phyloP scores from a whole-genome alignment of 2,888 invertebrate species.

The Phasia obesa region DNA sequence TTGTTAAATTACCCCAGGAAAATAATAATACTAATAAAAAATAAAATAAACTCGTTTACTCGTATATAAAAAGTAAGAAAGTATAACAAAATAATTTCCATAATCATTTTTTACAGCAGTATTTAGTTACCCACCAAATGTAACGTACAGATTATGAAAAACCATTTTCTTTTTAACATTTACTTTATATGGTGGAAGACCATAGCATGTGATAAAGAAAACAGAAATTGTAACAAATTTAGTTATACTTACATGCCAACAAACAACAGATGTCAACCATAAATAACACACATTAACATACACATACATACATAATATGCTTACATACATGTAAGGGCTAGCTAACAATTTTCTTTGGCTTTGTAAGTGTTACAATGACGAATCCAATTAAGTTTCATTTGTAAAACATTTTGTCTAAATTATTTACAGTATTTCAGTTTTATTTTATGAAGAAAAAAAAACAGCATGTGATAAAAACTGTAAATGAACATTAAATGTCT shows the following conservation, averaged over 20 bases:
- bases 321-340: not conserved
- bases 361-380: constrained; percentile 47
- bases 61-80: constrained; percentile 1
- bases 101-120: constrained; percentile 31
- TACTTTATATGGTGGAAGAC: not conserved
- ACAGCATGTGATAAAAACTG: constrained; percentile 16
- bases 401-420: constrained; percentile 72
- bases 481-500: not conserved
- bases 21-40: constrained; percentile 16
- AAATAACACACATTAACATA: constrained; percentile 20
- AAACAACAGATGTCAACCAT: constrained; percentile 45
- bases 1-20: constrained; percentile 25
- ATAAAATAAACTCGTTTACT: constrained; percentile 22
- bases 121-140: constrained; percentile 13
- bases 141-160: not conserved
- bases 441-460: constrained; percentile 7
- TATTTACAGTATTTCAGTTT: constrained; percentile 52
- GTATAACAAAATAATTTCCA: constrained; percentile 44
- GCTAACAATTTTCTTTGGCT: not conserved
- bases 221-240: constrained; percentile 17
- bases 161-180: not conserved
- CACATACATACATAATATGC: not conserved
- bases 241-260: constrained; percentile 4
- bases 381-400: constrained; percentile 70
- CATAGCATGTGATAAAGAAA: not conserved